Evolutionary conservation across 2,888 invertebrate species (phyloP).

Genomic region (Tipula helvola): DNA sequence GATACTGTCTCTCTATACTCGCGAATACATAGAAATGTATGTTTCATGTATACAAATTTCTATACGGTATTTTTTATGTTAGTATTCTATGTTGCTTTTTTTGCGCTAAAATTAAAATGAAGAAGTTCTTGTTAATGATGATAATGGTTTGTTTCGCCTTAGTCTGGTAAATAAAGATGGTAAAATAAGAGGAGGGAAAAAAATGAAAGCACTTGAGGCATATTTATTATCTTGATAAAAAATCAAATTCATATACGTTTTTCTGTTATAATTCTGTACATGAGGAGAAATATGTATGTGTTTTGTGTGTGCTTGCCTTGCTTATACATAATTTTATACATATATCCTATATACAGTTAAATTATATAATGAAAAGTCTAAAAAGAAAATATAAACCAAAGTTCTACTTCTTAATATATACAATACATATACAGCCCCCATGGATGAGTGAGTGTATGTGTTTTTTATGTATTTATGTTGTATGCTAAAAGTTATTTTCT

Average conservation of each 20-base stretch:
- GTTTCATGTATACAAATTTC: neutral
- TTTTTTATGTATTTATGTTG: neutral
- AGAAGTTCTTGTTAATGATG: conserved; percentile 4
- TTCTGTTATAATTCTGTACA: neutral
- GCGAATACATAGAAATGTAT: neutral
- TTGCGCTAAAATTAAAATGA: neutral
- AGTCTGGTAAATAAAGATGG: neutral
- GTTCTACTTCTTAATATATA: neutral
- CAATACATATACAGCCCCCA: neutral
- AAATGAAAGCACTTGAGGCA: neutral
- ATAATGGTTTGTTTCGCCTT: neutral
- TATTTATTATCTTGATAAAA: neutral
- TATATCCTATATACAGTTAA: neutral
- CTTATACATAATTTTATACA: neutral
- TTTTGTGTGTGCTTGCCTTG: neutral
- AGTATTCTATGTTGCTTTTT: neutral
- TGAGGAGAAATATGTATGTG: neutral
- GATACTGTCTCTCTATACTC: neutral
- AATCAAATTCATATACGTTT: neutral
- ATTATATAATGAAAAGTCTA: neutral
- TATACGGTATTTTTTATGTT: neutral
- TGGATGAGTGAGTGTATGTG: neutral
- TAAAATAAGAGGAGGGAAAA: neutral
- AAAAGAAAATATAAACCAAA: neutral
- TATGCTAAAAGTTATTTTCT: neutral